These are phyloP conservation scores for Pteropus rufus DNA, from an alignment of 2,797 vertebrate genomes.

Conservation along the genomic window DNA sequence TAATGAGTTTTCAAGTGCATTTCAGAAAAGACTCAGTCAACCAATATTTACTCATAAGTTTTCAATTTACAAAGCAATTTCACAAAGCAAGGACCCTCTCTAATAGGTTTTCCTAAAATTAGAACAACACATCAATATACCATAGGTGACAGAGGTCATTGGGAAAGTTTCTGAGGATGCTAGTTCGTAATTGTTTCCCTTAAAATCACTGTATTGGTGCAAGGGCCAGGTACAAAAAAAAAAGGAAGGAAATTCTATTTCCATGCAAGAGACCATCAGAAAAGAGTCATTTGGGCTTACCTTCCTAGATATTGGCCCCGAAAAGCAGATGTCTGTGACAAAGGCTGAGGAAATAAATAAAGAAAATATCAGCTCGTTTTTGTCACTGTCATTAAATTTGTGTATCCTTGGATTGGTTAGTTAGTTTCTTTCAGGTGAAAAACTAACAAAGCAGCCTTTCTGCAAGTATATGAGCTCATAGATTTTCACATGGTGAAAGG, in stretches of 20 bases:
- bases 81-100: neutral
- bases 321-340: neutral
- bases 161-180: neutral
- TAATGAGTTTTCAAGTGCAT: neutral
- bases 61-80: neutral
- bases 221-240: neutral
- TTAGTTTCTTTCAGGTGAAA: slow-evolving; percentile 59
- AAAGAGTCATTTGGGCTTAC: neutral
- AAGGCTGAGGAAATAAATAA: neutral
- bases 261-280: neutral
- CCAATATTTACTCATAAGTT: neutral
- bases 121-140: neutral
- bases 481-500: neutral
- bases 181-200: neutral
- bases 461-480: neutral
- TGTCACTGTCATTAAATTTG: slow-evolving; percentile 21
- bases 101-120: neutral
- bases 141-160: neutral
- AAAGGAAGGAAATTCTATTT: neutral
- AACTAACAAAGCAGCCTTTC: slow-evolving; percentile 41
- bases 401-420: slow-evolving; percentile 35
- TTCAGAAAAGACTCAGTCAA: neutral
- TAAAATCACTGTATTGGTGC: neutral
- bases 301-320: neutral
- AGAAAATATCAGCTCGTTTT: slow-evolving; percentile 34